phyloP scores from a whole-genome alignment of 2,797 vertebrate species.

The Kryptopterus vitreolus region DNA sequence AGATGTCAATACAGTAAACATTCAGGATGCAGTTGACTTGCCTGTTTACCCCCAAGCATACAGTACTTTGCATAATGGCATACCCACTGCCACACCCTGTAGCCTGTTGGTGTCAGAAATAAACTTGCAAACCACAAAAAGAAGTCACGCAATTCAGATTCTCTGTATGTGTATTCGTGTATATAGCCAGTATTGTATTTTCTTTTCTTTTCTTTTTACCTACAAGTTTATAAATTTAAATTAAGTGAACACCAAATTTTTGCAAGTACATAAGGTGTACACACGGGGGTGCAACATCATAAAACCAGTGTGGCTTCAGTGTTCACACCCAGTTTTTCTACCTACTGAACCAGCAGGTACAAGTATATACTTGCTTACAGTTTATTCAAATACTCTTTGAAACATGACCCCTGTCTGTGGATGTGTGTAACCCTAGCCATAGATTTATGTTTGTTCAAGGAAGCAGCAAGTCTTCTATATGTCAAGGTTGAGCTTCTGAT shows the following conservation, averaged over 20 bases:
- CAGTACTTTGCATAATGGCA: slow-evolving; percentile 28
- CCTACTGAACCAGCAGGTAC: background rate
- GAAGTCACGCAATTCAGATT: background rate
- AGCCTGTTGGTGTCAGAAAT: slow-evolving; percentile 14
- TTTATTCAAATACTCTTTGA: background rate
- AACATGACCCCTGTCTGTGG: background rate
- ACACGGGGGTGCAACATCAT: background rate
- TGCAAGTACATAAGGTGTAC: background rate
- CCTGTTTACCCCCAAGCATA: slow-evolving; percentile 25
- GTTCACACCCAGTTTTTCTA: background rate
- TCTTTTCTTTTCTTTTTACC: background rate
- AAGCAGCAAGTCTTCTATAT: background rate
- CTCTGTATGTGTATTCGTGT: background rate
- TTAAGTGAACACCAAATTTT: background rate
- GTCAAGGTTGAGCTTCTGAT: background rate
- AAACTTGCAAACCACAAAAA: slow-evolving; percentile 34
- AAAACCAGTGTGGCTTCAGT: background rate
- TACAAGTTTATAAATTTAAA: background rate
- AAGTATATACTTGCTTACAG: background rate
- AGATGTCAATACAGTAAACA: background rate
- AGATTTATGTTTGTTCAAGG: background rate
- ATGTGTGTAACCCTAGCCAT: background rate
- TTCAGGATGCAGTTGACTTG: background rate
- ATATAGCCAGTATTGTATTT: background rate
- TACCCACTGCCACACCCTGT: slow-evolving; percentile 41